Evolutionary conservation across 2,797 vertebrate species (phyloP).

Genomic region (Psittacula derbiana): DNA sequence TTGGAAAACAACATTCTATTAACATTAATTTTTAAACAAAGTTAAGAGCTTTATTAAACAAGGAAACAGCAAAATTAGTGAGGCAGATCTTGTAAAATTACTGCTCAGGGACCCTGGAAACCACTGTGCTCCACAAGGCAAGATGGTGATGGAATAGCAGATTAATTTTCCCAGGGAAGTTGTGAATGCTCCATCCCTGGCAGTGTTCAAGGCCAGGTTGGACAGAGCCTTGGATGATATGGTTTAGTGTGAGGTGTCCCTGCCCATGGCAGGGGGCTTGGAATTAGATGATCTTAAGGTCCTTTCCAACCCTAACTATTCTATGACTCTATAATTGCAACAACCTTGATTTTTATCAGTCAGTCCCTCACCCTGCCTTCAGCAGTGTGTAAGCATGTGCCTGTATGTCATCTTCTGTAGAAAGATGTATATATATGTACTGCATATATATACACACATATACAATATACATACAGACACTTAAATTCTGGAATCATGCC

Average conservation of each 20-base stretch:
- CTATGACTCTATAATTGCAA: neutral
- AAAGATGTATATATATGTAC: neutral
- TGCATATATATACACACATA: neutral
- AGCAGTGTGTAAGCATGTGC: neutral
- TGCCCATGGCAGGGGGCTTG: no score
- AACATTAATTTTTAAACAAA: conserved; percentile 52
- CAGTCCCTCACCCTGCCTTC: neutral
- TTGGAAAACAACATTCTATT: conserved; percentile 31
- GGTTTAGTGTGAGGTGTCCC: no score
- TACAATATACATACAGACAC: accelerated
- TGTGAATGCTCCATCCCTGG: no score
- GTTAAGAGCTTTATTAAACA: conserved; percentile 38
- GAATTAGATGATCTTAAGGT: no score
- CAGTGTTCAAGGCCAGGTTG: no score
- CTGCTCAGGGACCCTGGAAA: conserved; percentile 6
- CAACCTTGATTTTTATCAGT: neutral
- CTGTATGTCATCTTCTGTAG: neutral
- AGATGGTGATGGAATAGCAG: neutral
- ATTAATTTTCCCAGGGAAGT: neutral
- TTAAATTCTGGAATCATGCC: neutral
- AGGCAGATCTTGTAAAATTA: conserved; percentile 15
- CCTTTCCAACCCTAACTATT: no score
- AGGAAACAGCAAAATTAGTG: conserved; percentile 22
- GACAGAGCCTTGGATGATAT: no score
- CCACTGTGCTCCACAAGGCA: neutral